Evolutionary conservation across 2,888 invertebrate genomes (phyloP), one percentile per base, ranked within the genome.

Genomic region (Scrobipalpa costella): DNA sequence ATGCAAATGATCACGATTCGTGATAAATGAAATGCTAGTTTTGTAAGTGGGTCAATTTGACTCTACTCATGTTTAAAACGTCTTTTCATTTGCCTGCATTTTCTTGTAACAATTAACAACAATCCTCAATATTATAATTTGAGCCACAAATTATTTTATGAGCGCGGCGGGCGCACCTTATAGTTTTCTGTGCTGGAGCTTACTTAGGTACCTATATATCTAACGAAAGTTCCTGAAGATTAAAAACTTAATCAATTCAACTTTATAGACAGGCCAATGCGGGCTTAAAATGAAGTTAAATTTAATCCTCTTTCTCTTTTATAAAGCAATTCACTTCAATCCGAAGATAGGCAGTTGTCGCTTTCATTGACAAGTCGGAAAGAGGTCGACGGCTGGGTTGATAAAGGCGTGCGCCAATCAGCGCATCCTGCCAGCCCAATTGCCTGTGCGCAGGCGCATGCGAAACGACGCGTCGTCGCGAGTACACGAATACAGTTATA

Each of bases 351-450:
- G 33, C 64, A 62, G 40, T 64, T 57, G 63, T 58, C 62, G 59
- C 64, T 65, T 67, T 65, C 65, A 65, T 67, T 65, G 57, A 62
- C 34, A 34, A 59, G 55, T 44, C 60, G 34, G 58, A 63, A 80
- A 79, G 81, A 80, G 85, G 85, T 85, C 85, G 55, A 55, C 76
- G 84, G 75, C 83, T 78, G 78, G 70, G 75, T 77, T 83, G 85
- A 85, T 84, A 84, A 78, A 75, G 70, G 52, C 72, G 74, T 71
- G 75, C 73, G 75, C 73, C 78, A 80, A 80, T 78, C 74, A 70
- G 71, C 77, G 73, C 83, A 81, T 85, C 85, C 85, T 84, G 84
- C 74, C 71, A 72, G 71, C 68, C 68, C 72, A 74, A 76, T 77
- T 76, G 76, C 66, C 65, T 65, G 70, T n/a, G 52, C 66, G 64